phyloP scores from a whole-genome alignment of 2,113 vertebrate genomes.

The Myiopsitta monachus region DNA sequence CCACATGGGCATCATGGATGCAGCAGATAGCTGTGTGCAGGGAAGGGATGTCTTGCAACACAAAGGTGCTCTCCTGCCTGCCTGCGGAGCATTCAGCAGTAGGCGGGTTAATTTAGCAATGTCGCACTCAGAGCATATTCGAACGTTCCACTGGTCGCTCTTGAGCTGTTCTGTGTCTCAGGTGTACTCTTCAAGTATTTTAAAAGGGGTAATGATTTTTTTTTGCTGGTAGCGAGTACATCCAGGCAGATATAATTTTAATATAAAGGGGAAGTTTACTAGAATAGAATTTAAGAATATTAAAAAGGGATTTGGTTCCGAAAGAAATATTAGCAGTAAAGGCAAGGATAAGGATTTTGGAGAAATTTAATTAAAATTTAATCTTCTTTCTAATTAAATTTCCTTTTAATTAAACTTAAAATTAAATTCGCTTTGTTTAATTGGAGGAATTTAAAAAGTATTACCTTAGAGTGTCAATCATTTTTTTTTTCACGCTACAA shows the following conservation, averaged over 20 bases:
- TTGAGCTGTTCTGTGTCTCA: conserved; percentile 60
- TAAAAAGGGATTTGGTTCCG: conserved; percentile 82
- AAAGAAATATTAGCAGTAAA: conserved; percentile 83
- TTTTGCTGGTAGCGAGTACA: conserved; percentile 67
- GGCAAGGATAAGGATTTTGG: conserved; percentile 79
- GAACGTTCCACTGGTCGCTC: conserved; percentile 44
- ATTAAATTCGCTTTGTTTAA: conserved; percentile 83
- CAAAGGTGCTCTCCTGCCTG: neutral
- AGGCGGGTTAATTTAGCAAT: neutral
- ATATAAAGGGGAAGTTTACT: conserved; percentile 77
- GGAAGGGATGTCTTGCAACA: neutral
- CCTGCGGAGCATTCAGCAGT: neutral
- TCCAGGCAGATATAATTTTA: conserved; percentile 77
- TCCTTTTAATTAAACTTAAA: conserved; percentile 86
- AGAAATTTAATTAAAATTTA: conserved; percentile 86
- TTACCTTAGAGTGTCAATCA: conserved; percentile 81
- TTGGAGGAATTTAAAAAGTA: conserved; percentile 82
- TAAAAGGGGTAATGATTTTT: conserved; percentile 75
- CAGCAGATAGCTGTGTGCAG: neutral
- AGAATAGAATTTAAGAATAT: conserved; percentile 84
- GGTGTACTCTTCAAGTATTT: conserved; percentile 74
- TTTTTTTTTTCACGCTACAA: conserved; percentile 34
- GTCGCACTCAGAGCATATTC: neutral
- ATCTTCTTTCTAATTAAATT: conserved; percentile 86
- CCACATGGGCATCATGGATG: rapidly evolving